Percentiles rank a stretch among this genome's conserved stretches.
phyloP scores from a whole-genome alignment of 2,797 vertebrate genomes.

The Xenops minutus region DNA sequence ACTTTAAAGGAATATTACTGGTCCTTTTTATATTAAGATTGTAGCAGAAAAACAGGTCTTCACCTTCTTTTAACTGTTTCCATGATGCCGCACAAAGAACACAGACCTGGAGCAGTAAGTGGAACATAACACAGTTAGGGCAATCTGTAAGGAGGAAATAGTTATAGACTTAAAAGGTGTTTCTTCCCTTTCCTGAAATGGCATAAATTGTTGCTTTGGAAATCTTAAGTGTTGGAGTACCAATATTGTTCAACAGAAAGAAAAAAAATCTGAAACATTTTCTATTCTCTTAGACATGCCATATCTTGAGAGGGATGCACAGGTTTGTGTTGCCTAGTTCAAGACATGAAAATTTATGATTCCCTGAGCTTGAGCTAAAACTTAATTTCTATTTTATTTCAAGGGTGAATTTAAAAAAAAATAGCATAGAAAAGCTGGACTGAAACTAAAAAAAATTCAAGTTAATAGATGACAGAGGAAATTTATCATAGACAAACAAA shows the following conservation, averaged over 20 bases:
- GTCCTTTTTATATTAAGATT: background rate
- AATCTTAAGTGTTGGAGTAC: background rate
- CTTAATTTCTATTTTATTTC: background rate
- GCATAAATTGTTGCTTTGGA: background rate
- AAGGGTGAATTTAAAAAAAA: background rate
- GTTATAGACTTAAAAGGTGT: background rate
- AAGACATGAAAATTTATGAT: background rate
- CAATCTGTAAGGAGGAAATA: background rate
- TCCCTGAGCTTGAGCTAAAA: background rate
- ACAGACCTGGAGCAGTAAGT: background rate
- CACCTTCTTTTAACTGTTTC: background rate
- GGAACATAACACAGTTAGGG: background rate
- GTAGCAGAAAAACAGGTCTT: background rate
- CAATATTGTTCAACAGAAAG: background rate
- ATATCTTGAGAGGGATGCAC: background rate
- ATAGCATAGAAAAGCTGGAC: background rate
- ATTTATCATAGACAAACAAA: rapidly evolving
- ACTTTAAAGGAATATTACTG: background rate
- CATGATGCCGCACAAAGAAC: background rate
- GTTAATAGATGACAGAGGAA: background rate
- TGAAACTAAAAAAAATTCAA: background rate
- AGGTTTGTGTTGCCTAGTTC: background rate
- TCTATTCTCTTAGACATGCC: background rate
- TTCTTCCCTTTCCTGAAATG: background rate
- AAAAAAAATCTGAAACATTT: background rate